These are phyloP conservation scores for Mionectes macconnelli DNA, from an alignment of 2,113 vertebrate species.

Conservation along the genomic window DNA sequence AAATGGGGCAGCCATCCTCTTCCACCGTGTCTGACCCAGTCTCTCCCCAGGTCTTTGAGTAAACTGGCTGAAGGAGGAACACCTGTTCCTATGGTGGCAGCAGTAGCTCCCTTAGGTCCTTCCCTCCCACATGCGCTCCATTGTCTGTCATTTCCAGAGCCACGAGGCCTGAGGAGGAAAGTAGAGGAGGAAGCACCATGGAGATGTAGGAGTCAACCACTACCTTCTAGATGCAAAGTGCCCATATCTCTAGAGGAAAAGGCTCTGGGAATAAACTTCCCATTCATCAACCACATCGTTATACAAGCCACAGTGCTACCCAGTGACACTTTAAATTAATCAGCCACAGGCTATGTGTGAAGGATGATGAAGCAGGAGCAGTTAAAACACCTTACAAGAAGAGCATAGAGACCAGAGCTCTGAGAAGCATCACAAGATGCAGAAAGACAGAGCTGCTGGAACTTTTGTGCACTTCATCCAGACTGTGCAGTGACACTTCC, in stretches of 20 bases:
- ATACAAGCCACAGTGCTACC: neutral
- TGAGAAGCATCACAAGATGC: neutral
- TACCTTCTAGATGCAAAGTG: neutral
- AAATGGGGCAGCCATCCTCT: fast-evolving
- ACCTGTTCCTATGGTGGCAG: neutral
- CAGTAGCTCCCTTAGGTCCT: fast-evolving
- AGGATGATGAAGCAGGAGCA: neutral
- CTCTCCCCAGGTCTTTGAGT: fast-evolving
- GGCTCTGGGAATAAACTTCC: neutral
- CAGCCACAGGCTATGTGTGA: neutral
- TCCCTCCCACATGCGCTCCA: neutral
- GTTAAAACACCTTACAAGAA: neutral
- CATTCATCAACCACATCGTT: slow-evolving; percentile 29
- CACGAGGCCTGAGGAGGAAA: neutral
- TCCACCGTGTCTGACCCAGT: neutral
- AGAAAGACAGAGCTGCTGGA: neutral
- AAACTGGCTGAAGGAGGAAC: neutral
- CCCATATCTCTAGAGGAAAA: neutral
- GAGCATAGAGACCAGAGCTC: neutral
- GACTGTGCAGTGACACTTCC: fast-evolving
- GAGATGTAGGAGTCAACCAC: fast-evolving
- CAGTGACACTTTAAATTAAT: slow-evolving; percentile 42
- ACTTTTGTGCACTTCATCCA: fast-evolving
- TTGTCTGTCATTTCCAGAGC: neutral
- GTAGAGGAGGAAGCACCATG: neutral